phyloP scores from a whole-genome alignment of 2,113 vertebrate genomes.

The Dasyornis broadbenti region DNA sequence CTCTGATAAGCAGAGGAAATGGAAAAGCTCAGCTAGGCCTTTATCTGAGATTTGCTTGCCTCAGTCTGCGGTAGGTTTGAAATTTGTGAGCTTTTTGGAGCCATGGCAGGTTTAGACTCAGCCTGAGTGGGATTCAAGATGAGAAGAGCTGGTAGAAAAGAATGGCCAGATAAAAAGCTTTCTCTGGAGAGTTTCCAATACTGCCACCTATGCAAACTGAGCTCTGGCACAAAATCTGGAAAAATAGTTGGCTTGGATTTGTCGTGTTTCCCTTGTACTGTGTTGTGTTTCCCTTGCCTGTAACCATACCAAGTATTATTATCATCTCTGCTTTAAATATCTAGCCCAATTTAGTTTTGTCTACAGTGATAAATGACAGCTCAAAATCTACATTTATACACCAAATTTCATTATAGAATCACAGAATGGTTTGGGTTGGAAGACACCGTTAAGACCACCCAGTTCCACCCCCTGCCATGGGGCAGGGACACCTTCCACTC shows the following conservation, averaged over 20 bases:
- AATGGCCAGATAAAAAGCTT: constrained; percentile 31
- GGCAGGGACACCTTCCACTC: neutral
- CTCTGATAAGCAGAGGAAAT: neutral
- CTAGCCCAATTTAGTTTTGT: neutral
- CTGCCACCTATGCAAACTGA: constrained; percentile 49
- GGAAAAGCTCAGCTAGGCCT: neutral
- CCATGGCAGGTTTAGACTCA: neutral
- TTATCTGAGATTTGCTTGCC: neutral
- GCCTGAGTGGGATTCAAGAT: neutral
- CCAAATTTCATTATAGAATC: neutral
- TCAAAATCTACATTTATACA: neutral
- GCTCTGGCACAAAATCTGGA: constrained; percentile 20
- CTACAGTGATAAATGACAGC: neutral
- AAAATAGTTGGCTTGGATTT: constrained; percentile 3
- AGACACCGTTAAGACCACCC: neutral
- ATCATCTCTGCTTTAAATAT: neutral
- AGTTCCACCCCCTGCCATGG: neutral
- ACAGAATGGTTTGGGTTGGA: neutral
- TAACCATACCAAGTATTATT: neutral
- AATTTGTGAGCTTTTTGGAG: neutral
- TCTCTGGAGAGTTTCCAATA: constrained; percentile 20
- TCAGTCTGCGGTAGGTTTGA: neutral
- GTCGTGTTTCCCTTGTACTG: neutral
- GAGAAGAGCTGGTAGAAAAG: neutral
- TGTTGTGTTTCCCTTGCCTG: neutral